Percentiles rank a stretch among this genome's conserved stretches.
Evolutionary conservation across 2,888 invertebrate species (phyloP).

Genomic region (Ophion obscuratus): DNA sequence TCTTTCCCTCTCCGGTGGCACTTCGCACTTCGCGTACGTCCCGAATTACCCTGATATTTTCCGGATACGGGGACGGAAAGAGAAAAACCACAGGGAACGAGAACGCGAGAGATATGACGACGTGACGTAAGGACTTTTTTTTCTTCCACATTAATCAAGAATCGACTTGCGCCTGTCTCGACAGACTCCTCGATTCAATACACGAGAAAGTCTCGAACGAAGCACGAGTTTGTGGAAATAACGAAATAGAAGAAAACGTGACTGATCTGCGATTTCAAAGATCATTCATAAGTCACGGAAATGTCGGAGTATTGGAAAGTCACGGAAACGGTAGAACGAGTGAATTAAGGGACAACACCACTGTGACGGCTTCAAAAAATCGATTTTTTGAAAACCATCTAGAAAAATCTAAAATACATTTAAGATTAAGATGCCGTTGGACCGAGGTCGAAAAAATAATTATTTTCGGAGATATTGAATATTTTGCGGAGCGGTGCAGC

Average conservation of each 20-base stretch:
- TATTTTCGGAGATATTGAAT: too few relatives aligned
- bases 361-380: too few relatives aligned
- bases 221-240: background rate
- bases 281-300: too few relatives aligned
- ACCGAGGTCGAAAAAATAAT: too few relatives aligned
- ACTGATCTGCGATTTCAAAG: background rate
- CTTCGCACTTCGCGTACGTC: constrained; percentile 58
- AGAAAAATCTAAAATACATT: too few relatives aligned
- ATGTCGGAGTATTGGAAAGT: too few relatives aligned
- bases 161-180: constrained; percentile 4
- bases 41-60: constrained; percentile 63
- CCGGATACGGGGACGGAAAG: constrained; percentile 37
- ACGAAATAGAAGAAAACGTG: background rate
- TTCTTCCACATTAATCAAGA: constrained; percentile 5
- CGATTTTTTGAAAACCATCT: too few relatives aligned
- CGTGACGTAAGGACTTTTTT: constrained; percentile 43
- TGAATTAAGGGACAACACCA: too few relatives aligned
- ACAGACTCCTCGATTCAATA: background rate
- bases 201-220: background rate
- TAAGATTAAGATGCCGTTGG: too few relatives aligned
- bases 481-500: too few relatives aligned
- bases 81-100: constrained; percentile 16
- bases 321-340: too few relatives aligned
- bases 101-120: constrained; percentile 54
- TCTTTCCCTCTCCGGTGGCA: constrained; percentile 36